Conservation (phyloP, 2,113 vertebrate genomes). For the Gymnocephalus cernua region DNA sequence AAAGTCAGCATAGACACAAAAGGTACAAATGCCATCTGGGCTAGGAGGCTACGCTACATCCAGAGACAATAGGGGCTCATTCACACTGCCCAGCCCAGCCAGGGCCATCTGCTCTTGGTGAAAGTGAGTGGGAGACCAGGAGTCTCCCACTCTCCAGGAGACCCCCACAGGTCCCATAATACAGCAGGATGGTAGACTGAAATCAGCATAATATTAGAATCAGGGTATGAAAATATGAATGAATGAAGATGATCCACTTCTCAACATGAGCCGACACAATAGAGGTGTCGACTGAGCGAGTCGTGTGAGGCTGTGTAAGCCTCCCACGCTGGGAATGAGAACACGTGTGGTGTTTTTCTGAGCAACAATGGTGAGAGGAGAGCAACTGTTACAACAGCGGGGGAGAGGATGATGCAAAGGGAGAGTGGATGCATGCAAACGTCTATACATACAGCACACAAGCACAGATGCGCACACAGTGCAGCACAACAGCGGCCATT, state of each 20-base stretch:
- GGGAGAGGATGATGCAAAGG: slow-evolving; percentile 32
- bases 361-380: slow-evolving; percentile 52
- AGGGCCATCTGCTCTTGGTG: slow-evolving; percentile 80
- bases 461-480: slow-evolving; percentile 54
- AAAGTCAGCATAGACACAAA: slow-evolving; percentile 79
- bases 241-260: slow-evolving; percentile 59
- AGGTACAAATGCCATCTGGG: slow-evolving; percentile 84
- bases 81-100: slow-evolving; percentile 69
- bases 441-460: slow-evolving; percentile 35
- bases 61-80: slow-evolving; percentile 78
- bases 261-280: slow-evolving; percentile 24
- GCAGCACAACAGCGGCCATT: slow-evolving; percentile 52
- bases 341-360: slow-evolving; percentile 62
- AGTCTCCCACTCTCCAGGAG: slow-evolving; percentile 62
- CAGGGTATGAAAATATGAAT: slow-evolving; percentile 66
- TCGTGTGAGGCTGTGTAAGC: background rate
- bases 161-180: slow-evolving; percentile 44
- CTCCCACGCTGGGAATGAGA: slow-evolving; percentile 62
- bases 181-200: slow-evolving; percentile 24
- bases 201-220: slow-evolving; percentile 61
- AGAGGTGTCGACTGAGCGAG: slow-evolving; percentile 18
- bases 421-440: slow-evolving; percentile 47
- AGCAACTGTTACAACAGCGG: slow-evolving; percentile 67
- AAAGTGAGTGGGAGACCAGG: slow-evolving; percentile 74
- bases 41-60: slow-evolving; percentile 79